Base-by-base conservation (phyloP, 2,797 vertebrate genomes). In the Catostomus latipinnis region DNA sequence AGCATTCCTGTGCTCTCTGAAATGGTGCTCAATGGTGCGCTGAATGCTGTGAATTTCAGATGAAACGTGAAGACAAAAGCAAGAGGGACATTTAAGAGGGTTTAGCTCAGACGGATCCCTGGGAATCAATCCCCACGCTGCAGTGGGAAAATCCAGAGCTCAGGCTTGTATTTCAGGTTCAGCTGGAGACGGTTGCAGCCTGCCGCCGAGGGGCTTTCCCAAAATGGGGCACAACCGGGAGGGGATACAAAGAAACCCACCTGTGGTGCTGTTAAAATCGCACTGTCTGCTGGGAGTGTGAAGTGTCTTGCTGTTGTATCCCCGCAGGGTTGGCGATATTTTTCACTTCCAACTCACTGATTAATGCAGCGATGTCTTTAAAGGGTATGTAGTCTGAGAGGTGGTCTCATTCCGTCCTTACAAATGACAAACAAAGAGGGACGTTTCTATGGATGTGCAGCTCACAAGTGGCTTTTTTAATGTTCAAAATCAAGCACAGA, bases 61-160 rank as follows among this genome's bases (percentile, higher is more conserved):
- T 91, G 92, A 93, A 93, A 93, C 80, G 87, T 89, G 89, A 92
- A 90, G 91, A 94, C 92, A 94, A 94, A 93, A 93, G 92, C 91
- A 88, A 91, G 89, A 87, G 91, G 91, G 91, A 92, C 88, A 91
- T 93, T 93, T 93, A 92, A 92, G 89, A 92, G 91, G 91, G 87
- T 91, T 92, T 91, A 92, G 90, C 90, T 91, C 86, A 0, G 83
- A 82, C 85, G 87, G 86, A 91, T 92, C 91, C 91, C 88, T 92
- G 92, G 92, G 93, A 94, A 93, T 92, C 84, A 77, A 89, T 86
- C 78, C 84, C 83, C 70, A 16, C 14, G 48, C 69, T 78, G 69
- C 67, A 76, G 86, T 80, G 88, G 86, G 88, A 80, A 87, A 88
- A 86, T 80, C 81, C 81, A 80, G 81, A 50, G 34, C 78, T 80